phyloP scores from a whole-genome alignment of 2,113 vertebrate genomes.

The Cnemophilus loriae region DNA sequence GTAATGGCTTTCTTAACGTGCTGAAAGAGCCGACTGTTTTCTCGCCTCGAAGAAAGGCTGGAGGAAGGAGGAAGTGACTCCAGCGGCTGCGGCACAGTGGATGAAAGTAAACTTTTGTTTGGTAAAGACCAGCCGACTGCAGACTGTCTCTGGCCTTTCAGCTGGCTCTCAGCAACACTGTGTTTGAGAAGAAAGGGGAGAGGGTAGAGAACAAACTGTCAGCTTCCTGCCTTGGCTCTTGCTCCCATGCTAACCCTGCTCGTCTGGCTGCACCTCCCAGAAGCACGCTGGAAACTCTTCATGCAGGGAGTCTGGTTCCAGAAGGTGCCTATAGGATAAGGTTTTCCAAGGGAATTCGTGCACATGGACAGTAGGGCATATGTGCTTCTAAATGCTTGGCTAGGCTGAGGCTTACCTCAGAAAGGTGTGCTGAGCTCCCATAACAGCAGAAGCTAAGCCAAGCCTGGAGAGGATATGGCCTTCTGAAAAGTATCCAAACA shows the following conservation, averaged over 20 bases:
- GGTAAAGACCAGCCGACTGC: neutral
- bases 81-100: constrained; percentile 75
- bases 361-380: neutral
- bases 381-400: neutral
- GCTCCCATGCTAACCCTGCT: neutral
- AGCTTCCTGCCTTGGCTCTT: constrained; percentile 42
- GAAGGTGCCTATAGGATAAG: neutral
- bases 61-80: constrained; percentile 78
- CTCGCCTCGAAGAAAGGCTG: constrained; percentile 84
- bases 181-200: constrained; percentile 16
- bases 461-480: neutral
- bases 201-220: constrained; percentile 23
- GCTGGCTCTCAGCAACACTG: constrained; percentile 18
- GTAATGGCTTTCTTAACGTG: constrained; percentile 87
- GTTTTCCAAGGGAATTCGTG: neutral
- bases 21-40: constrained; percentile 91
- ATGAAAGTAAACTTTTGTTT: constrained; percentile 76
- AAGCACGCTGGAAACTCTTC: neutral
- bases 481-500: neutral
- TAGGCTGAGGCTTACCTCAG: neutral
- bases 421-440: neutral
- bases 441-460: neutral
- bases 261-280: neutral
- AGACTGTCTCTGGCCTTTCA: constrained; percentile 37
- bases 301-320: neutral